These are phyloP conservation scores for Anolis apletophallus DNA, from an alignment of 2,797 vertebrate genomes.

Conservation along the genomic window DNA sequence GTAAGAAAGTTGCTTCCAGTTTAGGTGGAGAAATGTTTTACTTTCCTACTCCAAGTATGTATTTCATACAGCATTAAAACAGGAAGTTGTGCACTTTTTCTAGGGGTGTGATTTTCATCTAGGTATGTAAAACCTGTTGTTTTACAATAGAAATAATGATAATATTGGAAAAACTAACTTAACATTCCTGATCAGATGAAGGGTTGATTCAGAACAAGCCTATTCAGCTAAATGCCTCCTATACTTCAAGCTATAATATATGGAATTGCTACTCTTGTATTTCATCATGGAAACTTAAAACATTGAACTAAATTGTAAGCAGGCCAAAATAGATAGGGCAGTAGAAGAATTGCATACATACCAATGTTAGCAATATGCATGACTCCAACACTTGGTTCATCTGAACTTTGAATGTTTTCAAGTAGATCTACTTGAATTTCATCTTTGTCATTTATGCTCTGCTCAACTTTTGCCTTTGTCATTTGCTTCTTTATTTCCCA, in stretches of 20 bases:
- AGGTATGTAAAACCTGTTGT: no score
- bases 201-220: not conserved
- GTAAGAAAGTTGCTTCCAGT: no score
- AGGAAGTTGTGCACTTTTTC: no score
- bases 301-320: not conserved
- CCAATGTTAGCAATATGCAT: constrained; percentile 72
- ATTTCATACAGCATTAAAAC: no score
- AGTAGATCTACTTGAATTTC: not conserved
- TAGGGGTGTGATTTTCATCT: no score
- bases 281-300: not conserved
- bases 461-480: not conserved
- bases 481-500: not conserved
- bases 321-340: not conserved
- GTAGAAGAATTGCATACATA: constrained; percentile 51
- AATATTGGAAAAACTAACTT: no score
- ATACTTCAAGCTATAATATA: not conserved
- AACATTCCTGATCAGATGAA: not conserved
- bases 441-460: not conserved
- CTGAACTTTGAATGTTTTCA: not conserved
- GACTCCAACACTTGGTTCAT: constrained; percentile 52
- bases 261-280: not conserved
- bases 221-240: not conserved
- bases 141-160: not conserved
- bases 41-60: no score
- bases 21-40: no score